These are phyloP conservation scores for Tridacna crocea DNA, from an alignment of 2,888 invertebrate genomes.

Conservation along the genomic window DNA sequence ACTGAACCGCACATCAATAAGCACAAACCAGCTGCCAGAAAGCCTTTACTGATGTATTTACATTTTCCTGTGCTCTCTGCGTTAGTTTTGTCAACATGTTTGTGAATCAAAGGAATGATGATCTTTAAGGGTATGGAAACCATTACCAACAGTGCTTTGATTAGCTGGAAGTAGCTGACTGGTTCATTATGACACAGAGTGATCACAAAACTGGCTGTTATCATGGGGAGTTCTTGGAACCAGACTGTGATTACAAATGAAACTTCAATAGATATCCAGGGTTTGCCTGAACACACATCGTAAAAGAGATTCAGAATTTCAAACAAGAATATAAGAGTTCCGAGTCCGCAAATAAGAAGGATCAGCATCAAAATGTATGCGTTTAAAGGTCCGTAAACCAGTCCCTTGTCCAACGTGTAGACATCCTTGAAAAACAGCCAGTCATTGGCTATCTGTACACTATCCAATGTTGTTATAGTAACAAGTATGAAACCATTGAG, in stretches of 20 bases:
- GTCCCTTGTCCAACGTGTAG: constrained; percentile 60
- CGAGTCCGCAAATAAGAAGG: constrained; percentile 37
- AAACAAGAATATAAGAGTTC: constrained; percentile 46
- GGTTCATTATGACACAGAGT: constrained; percentile 74
- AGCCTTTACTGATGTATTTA: constrained; percentile 39
- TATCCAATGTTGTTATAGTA: constrained; percentile 61
- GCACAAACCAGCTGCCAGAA: constrained; percentile 50
- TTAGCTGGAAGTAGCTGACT: constrained; percentile 72
- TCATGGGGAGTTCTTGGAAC: constrained; percentile 67
- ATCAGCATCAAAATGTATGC: constrained; percentile 31
- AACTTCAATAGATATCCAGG: constrained; percentile 69
- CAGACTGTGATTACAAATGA: constrained; percentile 67
- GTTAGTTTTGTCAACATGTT: constrained; percentile 30
- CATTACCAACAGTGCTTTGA: constrained; percentile 67
- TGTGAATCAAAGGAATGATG: constrained; percentile 48
- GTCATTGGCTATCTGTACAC: constrained; percentile 68
- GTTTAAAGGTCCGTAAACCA: constrained; percentile 70
- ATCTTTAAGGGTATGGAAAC: constrained; percentile 63
- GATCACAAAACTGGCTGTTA: constrained; percentile 66
- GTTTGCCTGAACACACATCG: constrained; percentile 52
- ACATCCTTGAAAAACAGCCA: constrained; percentile 72
- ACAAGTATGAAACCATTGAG: constrained; percentile 53
- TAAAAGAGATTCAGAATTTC: constrained; percentile 53
- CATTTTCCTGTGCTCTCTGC: constrained; percentile 21
- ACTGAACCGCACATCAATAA: constrained; percentile 52